These are phyloP conservation scores for Danio kyathit DNA, from an alignment of 2,797 vertebrate species.

Conservation along the genomic window DNA sequence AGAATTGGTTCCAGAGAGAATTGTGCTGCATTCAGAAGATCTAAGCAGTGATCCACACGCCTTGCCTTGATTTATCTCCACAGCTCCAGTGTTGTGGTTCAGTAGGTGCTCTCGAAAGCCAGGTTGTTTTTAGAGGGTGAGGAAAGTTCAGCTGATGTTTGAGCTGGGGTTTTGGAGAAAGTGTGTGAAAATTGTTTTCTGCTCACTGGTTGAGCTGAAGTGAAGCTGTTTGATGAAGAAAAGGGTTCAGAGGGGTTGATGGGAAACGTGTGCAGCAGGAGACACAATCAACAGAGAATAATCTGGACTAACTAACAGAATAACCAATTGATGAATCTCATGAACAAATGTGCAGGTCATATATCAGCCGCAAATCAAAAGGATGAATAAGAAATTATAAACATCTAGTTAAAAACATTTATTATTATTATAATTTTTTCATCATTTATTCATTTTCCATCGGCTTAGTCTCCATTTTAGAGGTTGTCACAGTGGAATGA, in stretches of 20 bases:
- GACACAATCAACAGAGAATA: neutral
- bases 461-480: too few species aligned
- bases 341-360: neutral
- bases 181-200: slow-evolving; percentile 59
- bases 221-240: slow-evolving; percentile 53
- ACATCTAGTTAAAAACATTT: neutral
- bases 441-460: too few species aligned
- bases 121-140: slow-evolving; percentile 19
- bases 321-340: neutral
- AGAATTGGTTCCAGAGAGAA: too few species aligned
- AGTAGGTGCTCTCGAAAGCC: neutral
- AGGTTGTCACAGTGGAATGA: too few species aligned
- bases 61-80: too few species aligned
- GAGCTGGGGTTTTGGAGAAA: slow-evolving; percentile 47
- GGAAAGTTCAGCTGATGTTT: slow-evolving; percentile 62
- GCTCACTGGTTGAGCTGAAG: slow-evolving; percentile 81
- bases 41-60: too few species aligned
- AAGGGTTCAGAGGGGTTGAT: slow-evolving; percentile 44
- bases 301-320: neutral
- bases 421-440: too few species aligned
- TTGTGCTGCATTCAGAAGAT: too few species aligned
- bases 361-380: neutral
- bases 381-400: neutral
- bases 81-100: too few species aligned
- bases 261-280: slow-evolving; percentile 59